phyloP scores from a whole-genome alignment of 35 echinoderm and acorn worm genomes.

The Apostichopus japonicus region DNA sequence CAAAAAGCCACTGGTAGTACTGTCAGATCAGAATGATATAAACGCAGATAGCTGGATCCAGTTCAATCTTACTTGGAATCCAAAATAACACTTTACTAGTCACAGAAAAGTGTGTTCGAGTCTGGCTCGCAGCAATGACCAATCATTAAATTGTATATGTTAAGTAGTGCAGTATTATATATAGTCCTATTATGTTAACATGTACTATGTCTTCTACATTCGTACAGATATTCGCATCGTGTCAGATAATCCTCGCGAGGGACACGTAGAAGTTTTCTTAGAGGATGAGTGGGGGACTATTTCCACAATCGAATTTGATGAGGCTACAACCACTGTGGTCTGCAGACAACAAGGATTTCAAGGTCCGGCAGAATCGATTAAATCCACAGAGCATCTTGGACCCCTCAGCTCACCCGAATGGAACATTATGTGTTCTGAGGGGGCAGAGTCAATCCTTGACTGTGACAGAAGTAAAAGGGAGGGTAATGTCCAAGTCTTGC shows the following conservation, averaged over 20 bases:
- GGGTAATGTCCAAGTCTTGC: neutral
- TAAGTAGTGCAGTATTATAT: no score
- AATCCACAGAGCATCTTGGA: neutral
- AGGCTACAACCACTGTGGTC: neutral
- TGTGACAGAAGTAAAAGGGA: constrained; percentile 8
- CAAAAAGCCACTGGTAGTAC: no score
- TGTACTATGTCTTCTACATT: no score
- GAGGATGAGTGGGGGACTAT: neutral
- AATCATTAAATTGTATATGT: no score
- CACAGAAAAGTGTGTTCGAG: no score
- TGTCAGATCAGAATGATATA: no score
- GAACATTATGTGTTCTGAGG: neutral
- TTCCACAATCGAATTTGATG: neutral
- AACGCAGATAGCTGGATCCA: no score
- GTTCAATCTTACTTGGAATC: no score
- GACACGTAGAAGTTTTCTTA: neutral
- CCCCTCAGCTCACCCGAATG: neutral
- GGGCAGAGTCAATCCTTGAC: neutral
- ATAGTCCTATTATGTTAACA: no score
- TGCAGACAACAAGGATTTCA: neutral
- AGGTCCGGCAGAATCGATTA: neutral
- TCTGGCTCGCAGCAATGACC: no score
- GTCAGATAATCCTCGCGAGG: neutral
- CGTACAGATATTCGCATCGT: no score
- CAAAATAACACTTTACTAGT: no score